Evolutionary conservation across 1,140 invertebrate genomes (phyloP).

Genomic region (Cyclina sinensis): DNA sequence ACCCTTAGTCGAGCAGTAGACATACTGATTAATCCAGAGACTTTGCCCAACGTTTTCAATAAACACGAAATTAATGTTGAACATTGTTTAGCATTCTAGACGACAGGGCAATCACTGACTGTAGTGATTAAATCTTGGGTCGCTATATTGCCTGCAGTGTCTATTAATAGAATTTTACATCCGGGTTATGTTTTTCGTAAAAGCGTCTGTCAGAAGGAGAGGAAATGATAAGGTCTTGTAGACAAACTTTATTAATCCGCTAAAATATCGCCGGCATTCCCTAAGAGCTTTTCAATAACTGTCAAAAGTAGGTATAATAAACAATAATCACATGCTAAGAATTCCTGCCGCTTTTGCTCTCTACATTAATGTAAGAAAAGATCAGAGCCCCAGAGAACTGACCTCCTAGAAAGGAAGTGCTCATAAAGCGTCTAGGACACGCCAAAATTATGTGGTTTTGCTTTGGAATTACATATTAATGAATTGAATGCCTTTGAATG

Average conservation of each 20-base stretch:
- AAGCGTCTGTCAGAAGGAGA: background rate
- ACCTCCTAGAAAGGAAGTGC: too few relatives aligned
- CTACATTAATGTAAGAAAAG: too few relatives aligned
- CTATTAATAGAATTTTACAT: background rate
- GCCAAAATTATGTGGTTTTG: too few relatives aligned
- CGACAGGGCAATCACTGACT: background rate
- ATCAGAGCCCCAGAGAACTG: too few relatives aligned
- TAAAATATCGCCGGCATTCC: too few relatives aligned
- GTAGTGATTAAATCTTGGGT: conserved; percentile 5
- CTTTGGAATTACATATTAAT: too few relatives aligned
- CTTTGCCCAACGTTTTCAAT: conserved; percentile 1
- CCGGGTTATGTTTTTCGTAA: background rate
- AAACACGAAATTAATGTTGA: conserved; percentile 27
- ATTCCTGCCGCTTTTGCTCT: too few relatives aligned
- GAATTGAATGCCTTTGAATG: too few relatives aligned
- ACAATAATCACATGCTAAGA: too few relatives aligned
- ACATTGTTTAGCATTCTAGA: conserved; percentile 8
- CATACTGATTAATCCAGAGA: conserved; percentile 24
- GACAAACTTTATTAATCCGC: background rate
- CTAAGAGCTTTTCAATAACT: too few relatives aligned
- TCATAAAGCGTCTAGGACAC: too few relatives aligned
- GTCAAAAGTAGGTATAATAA: too few relatives aligned
- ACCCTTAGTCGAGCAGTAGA: background rate
- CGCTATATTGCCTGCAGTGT: background rate
- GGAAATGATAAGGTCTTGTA: background rate